Conservation (phyloP, 2,113 vertebrate genomes). For the Coptodon rendalli region DNA sequence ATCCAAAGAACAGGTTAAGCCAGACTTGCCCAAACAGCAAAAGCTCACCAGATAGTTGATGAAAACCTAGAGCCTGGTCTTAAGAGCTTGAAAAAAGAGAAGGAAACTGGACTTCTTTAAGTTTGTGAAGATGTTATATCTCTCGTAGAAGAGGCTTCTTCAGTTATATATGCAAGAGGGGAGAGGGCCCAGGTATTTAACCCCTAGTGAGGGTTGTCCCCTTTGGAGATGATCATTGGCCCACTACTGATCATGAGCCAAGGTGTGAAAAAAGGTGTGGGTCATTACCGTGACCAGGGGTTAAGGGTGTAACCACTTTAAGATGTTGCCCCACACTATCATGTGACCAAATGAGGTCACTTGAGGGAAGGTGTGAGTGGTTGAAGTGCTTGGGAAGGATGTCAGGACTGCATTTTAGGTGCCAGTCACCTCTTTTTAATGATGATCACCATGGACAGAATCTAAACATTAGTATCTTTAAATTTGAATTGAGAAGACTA, state of each 20-base stretch:
- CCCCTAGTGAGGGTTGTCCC: not conserved
- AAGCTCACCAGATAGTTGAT: not conserved
- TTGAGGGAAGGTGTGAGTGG: not conserved
- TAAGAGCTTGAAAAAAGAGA: not conserved
- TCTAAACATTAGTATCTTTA: not conserved
- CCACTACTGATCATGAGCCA: not conserved
- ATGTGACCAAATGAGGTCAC: not conserved
- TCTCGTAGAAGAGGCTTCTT: not conserved
- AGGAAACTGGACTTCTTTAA: not conserved
- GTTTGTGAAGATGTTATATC: not conserved
- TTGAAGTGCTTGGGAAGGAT: not conserved
- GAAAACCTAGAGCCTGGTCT: not conserved
- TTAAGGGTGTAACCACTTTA: not conserved
- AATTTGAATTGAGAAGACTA: not conserved
- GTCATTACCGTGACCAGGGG: not conserved
- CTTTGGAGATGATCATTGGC: not conserved
- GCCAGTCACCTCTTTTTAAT: not conserved
- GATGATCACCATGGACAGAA: fast-evolving
- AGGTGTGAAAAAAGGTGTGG: not conserved
- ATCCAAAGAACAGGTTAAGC: not conserved
- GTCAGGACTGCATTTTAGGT: not conserved
- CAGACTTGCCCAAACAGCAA: not conserved
- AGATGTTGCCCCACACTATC: not conserved
- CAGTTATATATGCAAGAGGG: not conserved
- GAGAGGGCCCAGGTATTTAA: not conserved